A percentile compares a stretch with the other conserved stretches of the same genome.
phyloP scores from a whole-genome alignment of 2,888 invertebrate species.

The Acanthosoma haemorrhoidale region DNA sequence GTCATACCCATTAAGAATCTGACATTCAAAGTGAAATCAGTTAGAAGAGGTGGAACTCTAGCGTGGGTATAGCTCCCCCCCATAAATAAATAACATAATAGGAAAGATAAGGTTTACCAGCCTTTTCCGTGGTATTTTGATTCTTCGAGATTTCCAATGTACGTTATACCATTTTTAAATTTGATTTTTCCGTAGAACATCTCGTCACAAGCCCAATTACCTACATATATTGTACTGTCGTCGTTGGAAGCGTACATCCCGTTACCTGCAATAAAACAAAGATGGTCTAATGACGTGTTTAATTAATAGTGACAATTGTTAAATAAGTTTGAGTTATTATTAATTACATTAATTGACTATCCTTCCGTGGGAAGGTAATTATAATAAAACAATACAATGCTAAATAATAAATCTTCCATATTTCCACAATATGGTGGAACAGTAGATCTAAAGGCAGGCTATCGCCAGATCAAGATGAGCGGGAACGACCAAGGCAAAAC shows the following conservation, averaged over 20 bases:
- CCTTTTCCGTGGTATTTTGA: constrained; percentile 3
- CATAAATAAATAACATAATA: not conserved
- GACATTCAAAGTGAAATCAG: too few species aligned
- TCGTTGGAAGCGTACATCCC: constrained; percentile 4
- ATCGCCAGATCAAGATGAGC: too few species aligned
- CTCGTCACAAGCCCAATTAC: not conserved
- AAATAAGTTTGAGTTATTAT: too few species aligned
- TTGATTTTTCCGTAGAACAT: constrained; percentile 15
- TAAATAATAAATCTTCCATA: too few species aligned
- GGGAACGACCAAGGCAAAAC: too few species aligned
- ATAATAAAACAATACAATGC: too few species aligned
- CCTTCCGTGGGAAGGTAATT: too few species aligned
- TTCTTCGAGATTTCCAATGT: not conserved
- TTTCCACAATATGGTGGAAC: too few species aligned
- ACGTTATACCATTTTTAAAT: not conserved
- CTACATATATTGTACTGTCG: not conserved
- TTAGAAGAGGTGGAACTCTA: too few species aligned
- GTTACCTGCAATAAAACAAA: not conserved
- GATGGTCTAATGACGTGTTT: not conserved
- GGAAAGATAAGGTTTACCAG: not conserved
- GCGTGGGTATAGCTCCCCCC: not conserved
- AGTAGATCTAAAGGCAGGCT: too few species aligned
- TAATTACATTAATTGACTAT: too few species aligned
- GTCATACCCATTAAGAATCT: too few species aligned
- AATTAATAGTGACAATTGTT: not conserved